Evolutionary conservation across 2,113 vertebrate species (phyloP).

Genomic region (Connochaetes taurinus): DNA sequence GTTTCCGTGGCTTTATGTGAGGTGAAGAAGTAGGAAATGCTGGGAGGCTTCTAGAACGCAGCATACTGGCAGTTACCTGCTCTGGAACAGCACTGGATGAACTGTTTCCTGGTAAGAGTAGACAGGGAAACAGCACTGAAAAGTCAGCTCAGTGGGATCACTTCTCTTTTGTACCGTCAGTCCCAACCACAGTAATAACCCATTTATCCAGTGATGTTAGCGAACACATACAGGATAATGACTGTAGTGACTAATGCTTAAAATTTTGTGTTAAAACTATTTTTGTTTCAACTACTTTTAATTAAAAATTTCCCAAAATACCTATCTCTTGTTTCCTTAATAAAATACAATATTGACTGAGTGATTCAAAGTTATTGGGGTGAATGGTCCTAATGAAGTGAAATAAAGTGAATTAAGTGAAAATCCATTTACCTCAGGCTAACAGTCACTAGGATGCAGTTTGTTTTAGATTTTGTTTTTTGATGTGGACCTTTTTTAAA

Average conservation of each 20-base stretch:
- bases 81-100: neutral
- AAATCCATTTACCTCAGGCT: neutral
- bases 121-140: conserved; percentile 43
- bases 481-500: neutral
- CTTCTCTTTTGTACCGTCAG: neutral
- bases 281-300: conserved; percentile 21
- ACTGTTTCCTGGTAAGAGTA: conserved; percentile 53
- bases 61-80: conserved; percentile 58
- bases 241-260: neutral
- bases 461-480: neutral
- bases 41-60: conserved; percentile 84
- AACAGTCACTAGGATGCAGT: neutral
- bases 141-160: neutral
- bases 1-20: conserved; percentile 44
- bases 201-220: neutral
- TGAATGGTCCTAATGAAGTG: neutral
- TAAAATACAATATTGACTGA: neutral
- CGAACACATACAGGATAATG: neutral
- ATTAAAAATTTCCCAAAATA: conserved; percentile 13
- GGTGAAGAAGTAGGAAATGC: conserved; percentile 83
- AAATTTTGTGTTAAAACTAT: neutral
- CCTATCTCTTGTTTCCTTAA: neutral
- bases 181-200: neutral
- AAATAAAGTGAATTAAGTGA: neutral
- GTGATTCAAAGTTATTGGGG: neutral